Conservation (phyloP, 2,797 vertebrate genomes). For the Antennarius maculatus region DNA sequence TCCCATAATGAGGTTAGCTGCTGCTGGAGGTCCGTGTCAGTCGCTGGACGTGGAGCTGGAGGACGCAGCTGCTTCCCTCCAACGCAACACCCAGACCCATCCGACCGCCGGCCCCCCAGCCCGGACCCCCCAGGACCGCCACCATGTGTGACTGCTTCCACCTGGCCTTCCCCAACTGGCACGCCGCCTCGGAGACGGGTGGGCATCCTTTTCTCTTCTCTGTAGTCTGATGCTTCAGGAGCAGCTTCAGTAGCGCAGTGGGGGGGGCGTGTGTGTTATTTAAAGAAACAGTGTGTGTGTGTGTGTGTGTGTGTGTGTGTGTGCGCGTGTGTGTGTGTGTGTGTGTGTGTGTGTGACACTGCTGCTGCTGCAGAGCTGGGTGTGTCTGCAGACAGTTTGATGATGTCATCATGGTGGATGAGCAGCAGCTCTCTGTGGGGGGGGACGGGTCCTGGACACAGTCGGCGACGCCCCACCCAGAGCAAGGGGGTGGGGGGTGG, state of each 20-base stretch:
- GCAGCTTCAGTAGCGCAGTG: slow-evolving; percentile 72
- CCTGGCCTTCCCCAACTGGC: slow-evolving; percentile 97
- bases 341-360: slow-evolving; percentile 31
- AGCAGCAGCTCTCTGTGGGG: slow-evolving; percentile 10
- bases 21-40: slow-evolving; percentile 83
- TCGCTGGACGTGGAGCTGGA: slow-evolving; percentile 77
- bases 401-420: slow-evolving; percentile 58
- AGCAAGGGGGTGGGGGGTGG: too few relatives aligned
- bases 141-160: slow-evolving; percentile 99
- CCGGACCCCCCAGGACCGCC: slow-evolving; percentile 59
- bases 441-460: too few relatives aligned
- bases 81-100: slow-evolving; percentile 43
- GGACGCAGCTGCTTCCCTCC: slow-evolving; percentile 62
- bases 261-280: slow-evolving; percentile 51
- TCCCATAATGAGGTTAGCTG: slow-evolving; percentile 84
- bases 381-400: slow-evolving; percentile 76
- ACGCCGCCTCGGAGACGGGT: slow-evolving; percentile 93
- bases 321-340: slow-evolving; percentile 44
- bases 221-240: slow-evolving; percentile 56
- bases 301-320: slow-evolving; percentile 1
- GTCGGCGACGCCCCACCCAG: too few relatives aligned
- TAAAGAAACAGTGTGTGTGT: slow-evolving; percentile 1
- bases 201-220: slow-evolving; percentile 77
- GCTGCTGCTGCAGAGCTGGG: slow-evolving; percentile 75
- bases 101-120: slow-evolving; percentile 21